Percentiles rank a stretch among this genome's conserved stretches.
phyloP scores from a whole-genome alignment of 2,797 vertebrate species.

The Darevskia nairensis region DNA sequence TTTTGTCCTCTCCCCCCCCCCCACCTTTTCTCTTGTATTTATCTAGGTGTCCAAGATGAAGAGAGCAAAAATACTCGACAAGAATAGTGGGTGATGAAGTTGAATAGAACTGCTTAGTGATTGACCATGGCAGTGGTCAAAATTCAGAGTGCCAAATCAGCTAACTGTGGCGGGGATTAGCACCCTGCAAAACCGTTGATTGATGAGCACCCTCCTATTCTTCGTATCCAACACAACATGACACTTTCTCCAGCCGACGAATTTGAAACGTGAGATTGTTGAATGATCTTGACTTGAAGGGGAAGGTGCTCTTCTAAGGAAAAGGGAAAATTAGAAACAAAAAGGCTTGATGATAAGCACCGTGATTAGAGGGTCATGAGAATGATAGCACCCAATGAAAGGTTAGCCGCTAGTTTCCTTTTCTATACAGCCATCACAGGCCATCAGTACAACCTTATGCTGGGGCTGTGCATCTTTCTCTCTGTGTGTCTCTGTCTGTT shows the following conservation, averaged over 20 bases:
- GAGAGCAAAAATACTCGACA: conserved; percentile 63
- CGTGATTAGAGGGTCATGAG: conserved; percentile 61
- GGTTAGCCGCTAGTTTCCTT: conserved; percentile 10
- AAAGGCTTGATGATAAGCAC: conserved; percentile 65
- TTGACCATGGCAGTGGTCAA: conserved; percentile 76
- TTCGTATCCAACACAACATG: conserved; percentile 65
- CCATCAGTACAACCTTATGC: background rate
- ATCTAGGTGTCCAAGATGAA: conserved; percentile 57
- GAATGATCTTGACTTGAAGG: conserved; percentile 46
- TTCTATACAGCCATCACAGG: conserved; percentile 38
- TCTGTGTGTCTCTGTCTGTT: background rate
- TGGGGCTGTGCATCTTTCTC: background rate
- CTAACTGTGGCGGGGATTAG: conserved; percentile 70
- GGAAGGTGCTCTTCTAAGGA: conserved; percentile 51
- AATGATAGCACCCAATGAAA: conserved; percentile 46
- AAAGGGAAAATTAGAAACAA: conserved; percentile 63
- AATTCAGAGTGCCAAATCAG: conserved; percentile 72
- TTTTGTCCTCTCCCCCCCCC: conserved; percentile 33
- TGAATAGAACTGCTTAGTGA: conserved; percentile 73
- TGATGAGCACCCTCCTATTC: conserved; percentile 72
- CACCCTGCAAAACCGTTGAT: conserved; percentile 67
- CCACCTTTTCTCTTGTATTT: conserved; percentile 53
- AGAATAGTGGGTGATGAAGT: conserved; percentile 78
- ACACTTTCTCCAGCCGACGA: conserved; percentile 51
- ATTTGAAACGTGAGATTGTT: conserved; percentile 59